Base-by-base conservation (phyloP, 2,797 vertebrate species). In the Tadarida brasiliensis region DNA sequence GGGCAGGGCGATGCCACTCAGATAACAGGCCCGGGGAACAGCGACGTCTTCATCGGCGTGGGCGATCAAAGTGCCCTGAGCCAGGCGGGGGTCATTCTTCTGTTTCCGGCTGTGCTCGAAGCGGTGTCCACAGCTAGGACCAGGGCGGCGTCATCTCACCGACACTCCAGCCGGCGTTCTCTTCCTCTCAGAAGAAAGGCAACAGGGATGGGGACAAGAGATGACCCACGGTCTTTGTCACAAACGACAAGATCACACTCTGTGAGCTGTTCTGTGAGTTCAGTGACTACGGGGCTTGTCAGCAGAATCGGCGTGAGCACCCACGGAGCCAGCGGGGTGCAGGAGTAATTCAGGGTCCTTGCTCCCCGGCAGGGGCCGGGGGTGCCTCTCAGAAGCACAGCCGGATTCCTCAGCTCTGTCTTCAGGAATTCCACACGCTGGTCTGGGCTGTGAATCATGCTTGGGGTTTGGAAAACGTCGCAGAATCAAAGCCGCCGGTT, bases 371-470 rank as follows among this genome's bases (percentile, higher is more conserved):
- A 44, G 61, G 87, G 61, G 59, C 59, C 80, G 81, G 67, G 44
- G 15, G 87, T 57, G 14, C 33, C 73, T 35, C 78, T 91, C 8
- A 0, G 71, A 49, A 68, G 78, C 3, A 1, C 94, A 90, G 92
- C 81, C 74, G 0, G 83, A 35, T 74, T 51, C 81, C 77, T 56
- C 78, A 15, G 90, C 61, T 3, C 89, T 83, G 22, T 28, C 59
- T 71, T 92, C 95, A 97, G 91, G 91, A 95, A 91, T 90, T 81
- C 92, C 95, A 76, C 68, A 2, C 16, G 49, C 11, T 2, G 33
- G 87, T 76, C 85, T 92, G 86, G 68, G 87, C 35, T 16, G 2
- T 97, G 96, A 97, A 81, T 97, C 96, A 97, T 26, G 57, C 89
- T 91, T 4, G 0, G 73, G 71, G 71, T 70, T 88, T 93, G 97